phyloP scores from a whole-genome alignment of 2,113 vertebrate species.

The Onychostruthus taczanowskii region DNA sequence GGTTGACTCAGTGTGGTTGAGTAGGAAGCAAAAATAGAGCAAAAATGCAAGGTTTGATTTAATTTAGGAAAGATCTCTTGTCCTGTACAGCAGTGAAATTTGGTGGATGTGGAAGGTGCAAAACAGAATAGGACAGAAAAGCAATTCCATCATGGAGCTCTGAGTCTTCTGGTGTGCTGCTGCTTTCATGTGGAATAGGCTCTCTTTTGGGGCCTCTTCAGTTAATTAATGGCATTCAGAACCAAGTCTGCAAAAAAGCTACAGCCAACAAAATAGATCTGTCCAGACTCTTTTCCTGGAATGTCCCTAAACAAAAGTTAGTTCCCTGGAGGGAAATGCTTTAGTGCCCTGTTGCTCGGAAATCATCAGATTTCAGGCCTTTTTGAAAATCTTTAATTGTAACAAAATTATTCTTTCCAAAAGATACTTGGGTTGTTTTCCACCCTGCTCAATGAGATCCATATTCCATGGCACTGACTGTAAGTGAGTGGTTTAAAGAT shows the following conservation, averaged over 20 bases:
- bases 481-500: constrained; percentile 23
- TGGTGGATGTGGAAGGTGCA: not conserved
- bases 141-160: not conserved
- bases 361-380: constrained; percentile 41
- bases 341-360: constrained; percentile 43
- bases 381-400: constrained; percentile 11
- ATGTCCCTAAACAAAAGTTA: constrained; percentile 46
- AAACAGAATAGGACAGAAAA: not conserved
- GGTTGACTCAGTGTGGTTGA: not conserved
- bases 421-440: constrained; percentile 47
- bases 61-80: not conserved
- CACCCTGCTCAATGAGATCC: constrained; percentile 52
- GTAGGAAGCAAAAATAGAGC: not conserved
- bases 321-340: constrained; percentile 29
- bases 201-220: not conserved
- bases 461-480: constrained; percentile 50
- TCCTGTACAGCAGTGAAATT: not conserved
- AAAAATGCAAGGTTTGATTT: not conserved
- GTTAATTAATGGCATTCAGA: not conserved
- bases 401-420: constrained; percentile 27
- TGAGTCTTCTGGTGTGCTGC: not conserved
- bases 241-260: not conserved
- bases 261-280: not conserved
- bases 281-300: constrained; percentile 46
- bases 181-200: not conserved